phyloP scores from a whole-genome alignment of 2,888 invertebrate genomes.

The Latheticus oryzae region DNA sequence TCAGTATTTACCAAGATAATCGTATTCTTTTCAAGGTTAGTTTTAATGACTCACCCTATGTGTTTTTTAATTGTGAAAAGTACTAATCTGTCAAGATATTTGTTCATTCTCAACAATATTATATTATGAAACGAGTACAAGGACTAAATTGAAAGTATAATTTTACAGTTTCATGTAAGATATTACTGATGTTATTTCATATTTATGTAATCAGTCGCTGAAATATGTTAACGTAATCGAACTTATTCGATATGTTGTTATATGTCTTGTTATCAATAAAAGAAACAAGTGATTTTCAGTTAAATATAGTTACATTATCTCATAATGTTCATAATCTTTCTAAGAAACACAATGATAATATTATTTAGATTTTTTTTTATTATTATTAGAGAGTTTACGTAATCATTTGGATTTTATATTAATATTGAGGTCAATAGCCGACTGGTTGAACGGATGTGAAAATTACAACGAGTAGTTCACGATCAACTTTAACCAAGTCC shows the following conservation, averaged over 20 bases:
- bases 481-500: slow-evolving; percentile 30
- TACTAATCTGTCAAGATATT: slow-evolving; percentile 25
- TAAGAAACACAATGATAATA: too few species aligned
- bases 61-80: slow-evolving; percentile 26
- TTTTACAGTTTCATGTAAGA: slow-evolving; percentile 51
- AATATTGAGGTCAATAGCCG: slow-evolving; percentile 29
- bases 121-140: slow-evolving; percentile 53
- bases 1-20: too few species aligned
- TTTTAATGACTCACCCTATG: too few species aligned
- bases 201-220: slow-evolving; percentile 39
- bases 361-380: not conserved
- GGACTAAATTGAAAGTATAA: slow-evolving; percentile 54
- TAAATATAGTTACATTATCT: slow-evolving; percentile 17
- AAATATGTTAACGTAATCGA: slow-evolving; percentile 28
- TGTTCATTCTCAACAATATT: slow-evolving; percentile 42
- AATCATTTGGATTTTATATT: too few species aligned
- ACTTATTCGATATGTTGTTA: slow-evolving; percentile 7
- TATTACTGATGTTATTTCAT: slow-evolving; percentile 40
- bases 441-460: slow-evolving; percentile 32
- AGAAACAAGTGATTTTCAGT: slow-evolving; percentile 7
- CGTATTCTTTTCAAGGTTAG: too few species aligned
- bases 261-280: slow-evolving; percentile 6
- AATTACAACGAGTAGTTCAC: slow-evolving; percentile 31
- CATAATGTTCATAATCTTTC: too few species aligned
- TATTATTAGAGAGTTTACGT: slow-evolving; percentile 22